Percentiles rank a stretch among this genome's conserved stretches.
phyloP scores from a whole-genome alignment of 2,113 vertebrate genomes.

The Lophochroa leadbeateri region DNA sequence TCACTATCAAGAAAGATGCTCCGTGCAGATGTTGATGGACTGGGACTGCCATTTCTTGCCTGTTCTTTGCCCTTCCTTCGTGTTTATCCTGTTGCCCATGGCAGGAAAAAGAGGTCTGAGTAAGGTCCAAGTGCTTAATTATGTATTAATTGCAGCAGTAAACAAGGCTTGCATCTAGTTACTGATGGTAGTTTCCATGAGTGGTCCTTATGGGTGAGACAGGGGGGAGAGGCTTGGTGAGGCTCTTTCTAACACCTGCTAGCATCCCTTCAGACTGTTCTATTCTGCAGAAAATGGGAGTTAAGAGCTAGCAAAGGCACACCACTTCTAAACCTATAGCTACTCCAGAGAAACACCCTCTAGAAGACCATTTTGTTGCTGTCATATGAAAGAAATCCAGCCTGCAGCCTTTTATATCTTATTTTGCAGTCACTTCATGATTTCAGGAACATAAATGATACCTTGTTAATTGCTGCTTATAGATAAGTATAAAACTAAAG shows the following conservation, averaged over 20 bases:
- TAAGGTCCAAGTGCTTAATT: not conserved
- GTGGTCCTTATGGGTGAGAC: not conserved
- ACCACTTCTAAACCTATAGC: not conserved
- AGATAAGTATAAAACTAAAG: constrained; percentile 55
- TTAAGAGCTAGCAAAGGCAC: not conserved
- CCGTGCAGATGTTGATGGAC: not conserved
- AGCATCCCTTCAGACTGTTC: not conserved
- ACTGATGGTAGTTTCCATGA: not conserved
- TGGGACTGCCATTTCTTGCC: not conserved
- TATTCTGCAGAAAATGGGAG: not conserved
- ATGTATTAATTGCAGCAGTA: not conserved
- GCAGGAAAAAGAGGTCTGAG: not conserved
- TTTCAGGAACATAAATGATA: constrained; percentile 29
- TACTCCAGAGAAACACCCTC: not conserved
- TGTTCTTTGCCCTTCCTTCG: not conserved
- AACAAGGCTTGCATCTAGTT: not conserved
- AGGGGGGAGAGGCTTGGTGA: not conserved
- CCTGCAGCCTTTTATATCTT: not conserved
- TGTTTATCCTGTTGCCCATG: not conserved
- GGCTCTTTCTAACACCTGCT: not conserved
- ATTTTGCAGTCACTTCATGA: constrained; percentile 8
- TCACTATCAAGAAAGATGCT: not conserved
- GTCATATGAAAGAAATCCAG: not conserved
- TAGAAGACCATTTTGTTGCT: not conserved
- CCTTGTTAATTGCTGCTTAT: constrained; percentile 41